Base-by-base conservation (phyloP, 2,797 vertebrate genomes). In the Tamandua tetradactyla region DNA sequence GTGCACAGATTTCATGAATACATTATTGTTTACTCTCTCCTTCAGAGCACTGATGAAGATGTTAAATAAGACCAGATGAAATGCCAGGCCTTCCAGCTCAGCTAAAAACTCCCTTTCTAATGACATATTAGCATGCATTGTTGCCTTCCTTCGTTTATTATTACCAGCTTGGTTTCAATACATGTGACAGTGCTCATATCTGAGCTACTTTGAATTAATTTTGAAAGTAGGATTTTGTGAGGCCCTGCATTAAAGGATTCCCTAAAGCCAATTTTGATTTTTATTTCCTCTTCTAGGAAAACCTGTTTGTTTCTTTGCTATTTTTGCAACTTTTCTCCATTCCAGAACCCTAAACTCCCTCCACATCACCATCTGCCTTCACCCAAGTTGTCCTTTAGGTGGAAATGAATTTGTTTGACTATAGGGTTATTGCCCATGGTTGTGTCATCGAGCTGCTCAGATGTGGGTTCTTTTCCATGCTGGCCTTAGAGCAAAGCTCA, bases 1-100 rank as follows among this genome's bases (percentile, higher is more conserved):
- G 95, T 87, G 81, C 96, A 71, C 52, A 95, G 93, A 57, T 96
- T 97, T 95, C 94, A 97, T 94, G 97, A 97, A 96, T 30, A 12
- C 17, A 68, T 95, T 97, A 86, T 94, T 97, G 44, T 95, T 97
- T 94, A 96, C 71, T 96, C 71, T 47, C 27, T 96, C 82, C 91
- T 97, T 44, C 69, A 98, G 62, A 96, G 96, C 95, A 95, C 97
- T 96, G 97, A 97, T 97, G 93, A 97, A 97, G 87, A 96, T 81
- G 69, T 97, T 97, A 97, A 98, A 72, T 97, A 97, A 98, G 87
- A 94, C 32, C 57, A 91, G 57, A 94, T 68, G 95, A 96, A 97
- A 96, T 55, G 85, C 27, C 92, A 97, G 91, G 88, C 76, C 42
- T 96, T 94, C 89, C 49, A 62, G 87, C 88, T 95, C 78, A 78